Evolutionary conservation across 1,140 invertebrate genomes (phyloP).

Genomic region (Lineus longissimus): DNA sequence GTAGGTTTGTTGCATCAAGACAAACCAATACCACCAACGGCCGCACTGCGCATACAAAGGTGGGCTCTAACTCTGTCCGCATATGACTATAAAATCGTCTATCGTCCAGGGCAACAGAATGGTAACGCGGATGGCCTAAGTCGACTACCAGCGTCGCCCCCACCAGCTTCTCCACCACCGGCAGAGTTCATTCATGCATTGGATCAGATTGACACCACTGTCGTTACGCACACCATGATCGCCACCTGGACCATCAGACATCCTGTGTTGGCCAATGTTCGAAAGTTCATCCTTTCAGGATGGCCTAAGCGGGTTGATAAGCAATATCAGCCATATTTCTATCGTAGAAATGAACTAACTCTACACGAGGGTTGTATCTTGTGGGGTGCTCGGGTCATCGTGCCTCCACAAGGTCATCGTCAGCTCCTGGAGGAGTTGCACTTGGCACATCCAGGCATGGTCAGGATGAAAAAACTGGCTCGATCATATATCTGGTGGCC

Average conservation of each 20-base stretch:
- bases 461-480: slow-evolving; percentile 51
- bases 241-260: background rate
- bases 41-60: slow-evolving; percentile 34
- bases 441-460: slow-evolving; percentile 49
- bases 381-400: slow-evolving; percentile 31
- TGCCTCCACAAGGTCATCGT: slow-evolving; percentile 42
- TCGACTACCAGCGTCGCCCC: slow-evolving; percentile 9
- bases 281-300: background rate
- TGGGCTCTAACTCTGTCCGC: slow-evolving; percentile 32
- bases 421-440: slow-evolving; percentile 47
- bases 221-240: background rate
- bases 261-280: slow-evolving; percentile 5
- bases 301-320: background rate
- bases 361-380: slow-evolving; percentile 21
- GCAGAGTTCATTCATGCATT: background rate
- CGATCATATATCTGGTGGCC: slow-evolving; percentile 54
- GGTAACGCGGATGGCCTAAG: slow-evolving; percentile 39
- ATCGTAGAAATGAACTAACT: slow-evolving; percentile 18
- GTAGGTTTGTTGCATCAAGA: slow-evolving; percentile 44
- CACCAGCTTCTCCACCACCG: too few relatives aligned
- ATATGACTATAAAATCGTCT: slow-evolving; percentile 41
- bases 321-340: slow-evolving; percentile 17
- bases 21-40: slow-evolving; percentile 39
- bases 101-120: slow-evolving; percentile 24
- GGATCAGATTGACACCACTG: background rate